Evolutionary conservation across 2,113 vertebrate species (phyloP), one percentile per base, ranked within the genome.

Genomic region (Melanerpes formicivorus): DNA sequence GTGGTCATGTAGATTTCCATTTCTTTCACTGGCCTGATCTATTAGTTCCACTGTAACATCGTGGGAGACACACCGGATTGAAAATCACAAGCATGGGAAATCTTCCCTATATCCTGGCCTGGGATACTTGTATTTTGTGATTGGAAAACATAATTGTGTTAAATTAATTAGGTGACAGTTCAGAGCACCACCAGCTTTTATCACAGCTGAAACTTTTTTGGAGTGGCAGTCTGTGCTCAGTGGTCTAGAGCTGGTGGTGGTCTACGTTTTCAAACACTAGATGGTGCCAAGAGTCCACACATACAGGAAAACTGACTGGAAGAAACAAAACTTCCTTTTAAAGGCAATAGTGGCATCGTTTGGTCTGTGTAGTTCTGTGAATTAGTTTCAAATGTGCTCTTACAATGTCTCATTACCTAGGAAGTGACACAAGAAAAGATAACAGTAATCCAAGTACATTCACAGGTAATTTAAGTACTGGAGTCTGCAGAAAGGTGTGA

Each of bases 251-350:
- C 2, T 42, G 65, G 7, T 85, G 62, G 1, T 42, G 65, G 7
- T 85, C 30, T 40, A 27, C 16, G 4, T 64, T 93, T 95, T 54
- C 50, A 72, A 91, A 93, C 96, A 88, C 93, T 95, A 96, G 96
- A 66, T 96, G 96, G 96, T 93, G 96, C 93, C 58, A 95, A 76
- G 71, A 7, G 56, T n/a, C 77, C 88, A 94, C 14, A 42, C 23
- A 84, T 46, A 63, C 30, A 34, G 50, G 90, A 66, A 88, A 60
- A 26, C 46, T 48, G 37, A 18, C 5, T 16, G 9, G 64, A 82
- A 48, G 9, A 71, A 82, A 48, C 0, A 18, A 27, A 84, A 65
- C 15, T 14, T 90, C 19, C 3, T 1, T 62, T 55, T 87, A 50
- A 34, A 18, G 25, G 13, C 19, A 46, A 10, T 30, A 18, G n/a